Base-by-base conservation (phyloP, 2,113 vertebrate genomes). In the Daubentonia madagascariensis region DNA sequence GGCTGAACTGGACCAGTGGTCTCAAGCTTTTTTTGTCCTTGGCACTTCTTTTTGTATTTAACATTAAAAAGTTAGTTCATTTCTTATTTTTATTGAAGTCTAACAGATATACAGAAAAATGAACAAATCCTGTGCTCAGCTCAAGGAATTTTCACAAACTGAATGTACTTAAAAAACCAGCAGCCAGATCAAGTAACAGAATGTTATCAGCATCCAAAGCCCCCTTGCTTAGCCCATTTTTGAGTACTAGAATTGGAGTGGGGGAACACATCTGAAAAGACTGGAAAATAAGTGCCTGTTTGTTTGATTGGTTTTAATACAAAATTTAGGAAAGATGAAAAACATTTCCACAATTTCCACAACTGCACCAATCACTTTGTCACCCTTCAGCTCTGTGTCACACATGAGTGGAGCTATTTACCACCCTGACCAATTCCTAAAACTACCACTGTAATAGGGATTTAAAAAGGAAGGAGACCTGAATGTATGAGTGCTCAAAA, bases 251-350 rank as follows among this genome's bases (percentile, higher is more conserved):
- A 81, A 48, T 1, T 59, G 3, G 35, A 52, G 16, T 25, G 10
- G 35, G 35, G 45, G 80, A 40, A 88, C 22, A 79, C n/a, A 95
- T 43, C 50, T 72, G 13, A 88, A 81, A 85, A 91, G 72, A 57
- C 50, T 48, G 14, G 73, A 85, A 92, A 79, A 32, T 32, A 83
- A 57, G 43, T 68, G 7, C 45, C 52, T 40, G 6, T 32, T 68
- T 87, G 18, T 88, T 84, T 63, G 32, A 63, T 43, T 95, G n/a
- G 83, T 85, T 79, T 93, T 86, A 73, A 91, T 35, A 84, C 52
- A 63, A 85, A 88, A 65, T 37, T n/a, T 63, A 22, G 8, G 50
- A 9, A 78, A 78, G 30, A 9, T 40, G 35, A 80, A 72, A 94
- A 78, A 63, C 61, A 75, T 43, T 80, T 85, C 16, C 78, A 61